Evolutionary conservation across 1,140 invertebrate genomes (phyloP).

Genomic region (Pogonognathellus flavescens): DNA sequence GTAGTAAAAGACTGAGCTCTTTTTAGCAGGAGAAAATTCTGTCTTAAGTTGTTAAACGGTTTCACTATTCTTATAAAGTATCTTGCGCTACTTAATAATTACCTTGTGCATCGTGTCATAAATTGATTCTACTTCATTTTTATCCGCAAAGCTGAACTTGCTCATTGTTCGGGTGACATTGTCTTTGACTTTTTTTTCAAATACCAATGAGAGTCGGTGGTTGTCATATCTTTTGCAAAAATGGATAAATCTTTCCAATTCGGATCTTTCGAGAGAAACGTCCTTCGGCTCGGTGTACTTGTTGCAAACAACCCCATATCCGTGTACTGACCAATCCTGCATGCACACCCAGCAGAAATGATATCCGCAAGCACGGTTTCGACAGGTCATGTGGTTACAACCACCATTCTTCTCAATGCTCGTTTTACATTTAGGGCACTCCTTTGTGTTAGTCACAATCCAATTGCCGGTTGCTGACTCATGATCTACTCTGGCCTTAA

Average conservation of each 20-base stretch:
- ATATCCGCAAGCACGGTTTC: slow-evolving; percentile 75
- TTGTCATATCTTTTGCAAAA: not conserved
- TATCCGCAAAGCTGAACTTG: not conserved
- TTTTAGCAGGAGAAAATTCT: no score
- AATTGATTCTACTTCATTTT: no score
- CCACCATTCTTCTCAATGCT: slow-evolving; percentile 78
- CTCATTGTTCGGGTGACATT: not conserved
- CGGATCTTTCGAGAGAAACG: not conserved
- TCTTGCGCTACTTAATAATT: no score
- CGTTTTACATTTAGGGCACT: slow-evolving; percentile 77
- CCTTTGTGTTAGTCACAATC: slow-evolving; percentile 72
- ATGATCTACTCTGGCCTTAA: no score
- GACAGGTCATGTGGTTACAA: slow-evolving; percentile 80
- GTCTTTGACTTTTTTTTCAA: not conserved
- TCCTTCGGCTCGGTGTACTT: not conserved
- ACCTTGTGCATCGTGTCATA: no score
- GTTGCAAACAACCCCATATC: slow-evolving; percentile 70
- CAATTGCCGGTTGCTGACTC: no score
- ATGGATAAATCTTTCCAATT: not conserved
- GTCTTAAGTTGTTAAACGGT: no score
- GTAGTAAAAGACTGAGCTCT: slow-evolving; percentile 64
- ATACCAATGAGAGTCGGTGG: not conserved
- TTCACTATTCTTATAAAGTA: no score
- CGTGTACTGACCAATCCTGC: slow-evolving; percentile 76
- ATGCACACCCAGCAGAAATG: slow-evolving; percentile 81